A percentile compares a stretch with the other conserved stretches of the same genome.
phyloP scores from a whole-genome alignment of 1,140 invertebrate genomes.

The Diabrotica undecimpunctata region DNA sequence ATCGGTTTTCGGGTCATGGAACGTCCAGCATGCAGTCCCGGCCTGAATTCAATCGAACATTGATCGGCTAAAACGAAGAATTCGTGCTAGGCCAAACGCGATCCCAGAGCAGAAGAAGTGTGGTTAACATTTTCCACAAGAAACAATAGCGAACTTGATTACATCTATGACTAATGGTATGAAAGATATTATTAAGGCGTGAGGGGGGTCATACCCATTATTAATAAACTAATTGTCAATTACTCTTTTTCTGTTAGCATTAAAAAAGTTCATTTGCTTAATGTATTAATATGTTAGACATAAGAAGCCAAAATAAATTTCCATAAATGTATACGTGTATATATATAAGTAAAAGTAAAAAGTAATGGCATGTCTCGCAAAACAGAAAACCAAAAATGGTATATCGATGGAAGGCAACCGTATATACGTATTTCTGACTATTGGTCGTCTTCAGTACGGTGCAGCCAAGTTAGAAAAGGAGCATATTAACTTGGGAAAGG shows the following conservation, averaged over 20 bases:
- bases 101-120: constrained; percentile 15
- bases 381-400: too few species aligned
- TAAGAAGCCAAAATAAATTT: neutral
- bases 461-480: too few species aligned
- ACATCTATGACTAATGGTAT: neutral
- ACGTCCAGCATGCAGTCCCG: constrained; percentile 45
- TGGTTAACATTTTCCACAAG: neutral
- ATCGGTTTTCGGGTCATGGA: constrained; percentile 36
- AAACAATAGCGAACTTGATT: neutral
- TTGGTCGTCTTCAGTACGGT: too few species aligned
- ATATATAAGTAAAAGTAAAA: too few species aligned
- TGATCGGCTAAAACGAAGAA: constrained; percentile 41
- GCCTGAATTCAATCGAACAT: constrained; percentile 48
- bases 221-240: neutral
- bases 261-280: neutral
- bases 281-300: neutral
- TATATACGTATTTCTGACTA: too few species aligned
- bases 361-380: too few species aligned
- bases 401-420: too few species aligned
- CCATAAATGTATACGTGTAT: neutral
- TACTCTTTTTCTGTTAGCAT: neutral
- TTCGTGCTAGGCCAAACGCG: constrained; percentile 9
- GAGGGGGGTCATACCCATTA: neutral
- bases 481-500: too few species aligned
- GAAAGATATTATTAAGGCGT: neutral